These are phyloP conservation scores for Astropecten irregularis DNA, from an alignment of 53 echinoderm and acorn worm species.

Conservation along the genomic window DNA sequence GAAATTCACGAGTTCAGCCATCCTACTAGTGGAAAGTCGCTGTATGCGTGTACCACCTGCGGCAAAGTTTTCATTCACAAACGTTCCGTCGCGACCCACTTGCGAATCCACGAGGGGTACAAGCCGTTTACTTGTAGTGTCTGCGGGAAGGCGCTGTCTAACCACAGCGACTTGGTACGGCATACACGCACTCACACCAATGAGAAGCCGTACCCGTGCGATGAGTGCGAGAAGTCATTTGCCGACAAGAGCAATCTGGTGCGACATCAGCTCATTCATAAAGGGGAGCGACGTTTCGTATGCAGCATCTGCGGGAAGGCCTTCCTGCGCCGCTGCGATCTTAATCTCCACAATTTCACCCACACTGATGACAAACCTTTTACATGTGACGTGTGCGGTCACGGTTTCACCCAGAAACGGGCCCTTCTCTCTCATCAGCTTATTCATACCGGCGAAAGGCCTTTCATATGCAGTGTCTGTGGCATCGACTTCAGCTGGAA, in stretches of 20 bases:
- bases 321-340: background rate
- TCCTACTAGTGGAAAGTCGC: background rate
- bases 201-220: too few species aligned
- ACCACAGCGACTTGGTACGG: background rate
- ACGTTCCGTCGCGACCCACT: background rate
- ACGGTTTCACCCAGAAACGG: slow-evolving; percentile 16
- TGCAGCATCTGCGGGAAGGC: slow-evolving; percentile 36
- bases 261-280: slow-evolving; percentile 5
- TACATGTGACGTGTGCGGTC: slow-evolving; percentile 8
- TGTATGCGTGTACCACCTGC: background rate
- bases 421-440: background rate
- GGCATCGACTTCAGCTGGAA: background rate
- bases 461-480: slow-evolving; percentile 1
- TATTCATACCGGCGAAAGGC: background rate
- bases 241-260: slow-evolving; percentile 1
- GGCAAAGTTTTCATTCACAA: background rate
- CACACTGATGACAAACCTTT: slow-evolving; percentile 24
- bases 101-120: background rate
- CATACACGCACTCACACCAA: too few species aligned
- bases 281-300: background rate
- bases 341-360: background rate
- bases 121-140: background rate
- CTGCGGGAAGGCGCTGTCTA: background rate
- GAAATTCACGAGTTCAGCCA: background rate
- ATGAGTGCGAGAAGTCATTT: slow-evolving; percentile 3